phyloP scores from a whole-genome alignment of 2,888 invertebrate genomes.

The Melangyna quadrimaculata region DNA sequence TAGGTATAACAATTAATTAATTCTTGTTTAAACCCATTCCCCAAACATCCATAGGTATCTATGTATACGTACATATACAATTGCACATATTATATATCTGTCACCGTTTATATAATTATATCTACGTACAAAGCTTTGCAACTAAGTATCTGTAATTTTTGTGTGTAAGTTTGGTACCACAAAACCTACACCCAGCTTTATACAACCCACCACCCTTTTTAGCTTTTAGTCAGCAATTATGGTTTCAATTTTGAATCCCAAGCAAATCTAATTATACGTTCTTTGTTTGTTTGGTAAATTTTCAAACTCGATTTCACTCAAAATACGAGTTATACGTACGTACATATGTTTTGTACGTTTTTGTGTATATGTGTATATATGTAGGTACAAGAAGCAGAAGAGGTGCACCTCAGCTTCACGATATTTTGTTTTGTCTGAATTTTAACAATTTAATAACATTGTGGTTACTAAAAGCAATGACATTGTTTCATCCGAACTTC shows the following conservation, averaged over 20 bases:
- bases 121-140: background rate
- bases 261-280: slow-evolving; percentile 60
- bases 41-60: too few species aligned
- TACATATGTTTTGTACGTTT: background rate
- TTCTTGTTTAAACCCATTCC: background rate
- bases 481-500: slow-evolving; percentile 66
- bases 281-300: slow-evolving; percentile 44
- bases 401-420: background rate
- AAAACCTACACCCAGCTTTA: background rate
- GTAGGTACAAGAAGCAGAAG: too few species aligned
- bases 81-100: too few species aligned
- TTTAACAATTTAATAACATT: slow-evolving; percentile 59
- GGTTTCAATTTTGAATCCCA: slow-evolving; percentile 54
- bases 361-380: too few species aligned
- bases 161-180: background rate
- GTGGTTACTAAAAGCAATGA: slow-evolving; percentile 66
- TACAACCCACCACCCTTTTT: background rate
- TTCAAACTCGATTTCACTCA: slow-evolving; percentile 40
- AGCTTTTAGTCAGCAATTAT: slow-evolving; percentile 30
- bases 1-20: too few species aligned
- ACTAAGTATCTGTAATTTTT: background rate
- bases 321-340: background rate
- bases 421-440: slow-evolving; percentile 21
- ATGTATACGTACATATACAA: background rate
- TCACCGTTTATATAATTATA: background rate